Conservation (phyloP, 2,113 vertebrate species). For the Tylochromis polylepis region DNA sequence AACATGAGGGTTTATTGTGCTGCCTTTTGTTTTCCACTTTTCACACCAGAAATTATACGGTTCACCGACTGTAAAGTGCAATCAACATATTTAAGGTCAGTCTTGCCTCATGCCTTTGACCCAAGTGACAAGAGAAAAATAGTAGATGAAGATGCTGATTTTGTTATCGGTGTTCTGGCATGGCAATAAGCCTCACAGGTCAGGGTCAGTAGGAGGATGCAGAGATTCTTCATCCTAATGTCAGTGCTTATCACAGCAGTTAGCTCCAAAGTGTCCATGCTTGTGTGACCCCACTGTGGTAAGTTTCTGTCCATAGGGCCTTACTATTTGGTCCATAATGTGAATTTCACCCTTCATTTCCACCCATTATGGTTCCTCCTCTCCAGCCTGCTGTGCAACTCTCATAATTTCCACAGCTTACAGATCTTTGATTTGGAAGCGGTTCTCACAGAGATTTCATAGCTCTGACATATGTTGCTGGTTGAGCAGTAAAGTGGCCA, state of each 20-base stretch:
- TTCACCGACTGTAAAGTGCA: neutral
- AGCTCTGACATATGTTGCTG: slow-evolving; percentile 50
- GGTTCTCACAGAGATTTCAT: slow-evolving; percentile 22
- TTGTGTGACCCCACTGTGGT: slow-evolving; percentile 25
- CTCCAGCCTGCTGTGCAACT: slow-evolving; percentile 10
- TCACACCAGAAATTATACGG: neutral
- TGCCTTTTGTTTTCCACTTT: neutral
- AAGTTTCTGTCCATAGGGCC: slow-evolving; percentile 8
- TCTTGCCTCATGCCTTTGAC: slow-evolving; percentile 23
- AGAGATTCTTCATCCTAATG: slow-evolving; percentile 47
- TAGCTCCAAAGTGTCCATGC: neutral
- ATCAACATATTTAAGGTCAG: slow-evolving; percentile 38
- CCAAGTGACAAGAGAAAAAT: slow-evolving; percentile 36
- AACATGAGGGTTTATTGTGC: neutral
- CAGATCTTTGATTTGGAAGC: slow-evolving; percentile 27
- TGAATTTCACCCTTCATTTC: slow-evolving; percentile 60
- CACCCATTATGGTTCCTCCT: neutral
- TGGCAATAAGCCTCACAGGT: slow-evolving; percentile 44
- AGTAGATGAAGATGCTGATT: slow-evolving; percentile 19
- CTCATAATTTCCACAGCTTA: slow-evolving; percentile 40
- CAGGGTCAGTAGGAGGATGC: slow-evolving; percentile 32
- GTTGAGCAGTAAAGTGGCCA: slow-evolving; percentile 23
- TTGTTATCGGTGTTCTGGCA: slow-evolving; percentile 35
- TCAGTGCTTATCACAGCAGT: slow-evolving; percentile 48
- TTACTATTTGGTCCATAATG: slow-evolving; percentile 38